These are phyloP conservation scores for Plecotus auritus DNA, from an alignment of 2,113 vertebrate genomes.

Conservation along the genomic window DNA sequence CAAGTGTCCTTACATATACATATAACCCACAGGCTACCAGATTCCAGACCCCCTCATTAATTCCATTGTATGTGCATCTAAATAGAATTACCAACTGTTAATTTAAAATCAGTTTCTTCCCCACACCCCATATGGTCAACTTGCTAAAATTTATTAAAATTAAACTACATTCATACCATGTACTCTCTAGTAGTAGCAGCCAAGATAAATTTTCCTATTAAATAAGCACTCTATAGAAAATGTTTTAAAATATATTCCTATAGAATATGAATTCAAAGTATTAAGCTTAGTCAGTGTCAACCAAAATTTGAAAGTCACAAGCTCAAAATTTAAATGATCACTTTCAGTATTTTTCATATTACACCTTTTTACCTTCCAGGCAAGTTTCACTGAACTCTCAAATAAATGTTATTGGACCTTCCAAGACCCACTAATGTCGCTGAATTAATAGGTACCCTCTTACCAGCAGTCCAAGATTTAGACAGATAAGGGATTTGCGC, in stretches of 20 bases:
- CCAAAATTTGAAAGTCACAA: constrained; percentile 38
- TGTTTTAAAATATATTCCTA: neutral
- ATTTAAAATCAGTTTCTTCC: constrained; percentile 55
- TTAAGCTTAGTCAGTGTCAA: constrained; percentile 11
- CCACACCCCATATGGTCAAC: neutral
- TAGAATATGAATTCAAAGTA: constrained; percentile 1
- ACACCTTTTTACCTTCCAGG: neutral
- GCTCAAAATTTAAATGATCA: constrained; percentile 13
- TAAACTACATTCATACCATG: constrained; percentile 43
- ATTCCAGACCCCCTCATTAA: constrained; percentile 24
- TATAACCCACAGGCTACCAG: neutral
- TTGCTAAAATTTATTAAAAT: constrained; percentile 42
- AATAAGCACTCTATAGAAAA: constrained; percentile 35
- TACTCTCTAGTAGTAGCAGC: constrained; percentile 3
- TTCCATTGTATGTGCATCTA: constrained; percentile 48
- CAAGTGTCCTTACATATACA: constrained; percentile 9
- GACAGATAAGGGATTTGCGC: neutral
- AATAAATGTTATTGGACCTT: neutral
- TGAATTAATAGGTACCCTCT: neutral
- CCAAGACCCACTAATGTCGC: neutral
- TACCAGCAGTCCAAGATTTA: neutral
- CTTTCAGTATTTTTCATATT: neutral
- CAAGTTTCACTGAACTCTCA: neutral
- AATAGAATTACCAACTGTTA: constrained; percentile 36
- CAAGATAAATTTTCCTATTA: constrained; percentile 49